Percentiles rank a stretch among this genome's conserved stretches.
Evolutionary conservation across 2,888 invertebrate genomes (phyloP).

Genomic region (Trichogramma evanescens): DNA sequence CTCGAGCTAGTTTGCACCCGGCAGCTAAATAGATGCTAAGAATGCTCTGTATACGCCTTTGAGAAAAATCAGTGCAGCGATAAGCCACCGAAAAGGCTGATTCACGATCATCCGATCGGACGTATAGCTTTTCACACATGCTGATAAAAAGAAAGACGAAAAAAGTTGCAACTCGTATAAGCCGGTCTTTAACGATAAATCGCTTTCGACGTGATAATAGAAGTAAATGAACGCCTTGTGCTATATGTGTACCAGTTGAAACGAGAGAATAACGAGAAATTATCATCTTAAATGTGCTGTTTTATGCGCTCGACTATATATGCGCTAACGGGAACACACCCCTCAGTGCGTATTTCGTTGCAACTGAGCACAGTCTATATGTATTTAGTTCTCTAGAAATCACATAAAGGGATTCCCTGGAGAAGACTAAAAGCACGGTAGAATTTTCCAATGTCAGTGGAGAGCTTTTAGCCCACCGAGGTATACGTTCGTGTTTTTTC

Average conservation of each 20-base stretch:
- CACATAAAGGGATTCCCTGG: constrained; percentile 9
- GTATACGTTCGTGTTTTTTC: not conserved
- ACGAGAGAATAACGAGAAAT: constrained; percentile 36
- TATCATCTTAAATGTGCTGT: constrained; percentile 1
- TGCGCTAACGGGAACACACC: constrained; percentile 22
- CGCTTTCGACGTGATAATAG: constrained; percentile 29
- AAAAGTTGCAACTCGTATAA: no score
- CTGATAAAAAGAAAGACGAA: no score
- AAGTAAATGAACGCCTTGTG: constrained; percentile 38
- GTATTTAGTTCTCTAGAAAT: not conserved
- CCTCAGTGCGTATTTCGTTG: constrained; percentile 21
- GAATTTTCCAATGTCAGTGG: constrained; percentile 7
- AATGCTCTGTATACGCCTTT: constrained; percentile 8
- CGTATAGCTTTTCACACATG: no score
- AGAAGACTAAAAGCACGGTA: constrained; percentile 2
- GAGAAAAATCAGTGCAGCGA: no score
- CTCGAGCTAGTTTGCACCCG: constrained; percentile 22
- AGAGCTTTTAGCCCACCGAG: not conserved
- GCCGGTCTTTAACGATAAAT: no score
- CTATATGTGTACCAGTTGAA: constrained; percentile 28
- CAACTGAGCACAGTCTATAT: no score
- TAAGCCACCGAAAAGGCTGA: no score
- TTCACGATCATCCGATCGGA: no score
- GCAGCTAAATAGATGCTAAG: constrained; percentile 31
- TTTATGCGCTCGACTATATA: constrained; percentile 18